Percentiles rank a stretch among this genome's conserved stretches.
phyloP scores from a whole-genome alignment of 2,888 invertebrate genomes.

The Acanthopleura granulata region DNA sequence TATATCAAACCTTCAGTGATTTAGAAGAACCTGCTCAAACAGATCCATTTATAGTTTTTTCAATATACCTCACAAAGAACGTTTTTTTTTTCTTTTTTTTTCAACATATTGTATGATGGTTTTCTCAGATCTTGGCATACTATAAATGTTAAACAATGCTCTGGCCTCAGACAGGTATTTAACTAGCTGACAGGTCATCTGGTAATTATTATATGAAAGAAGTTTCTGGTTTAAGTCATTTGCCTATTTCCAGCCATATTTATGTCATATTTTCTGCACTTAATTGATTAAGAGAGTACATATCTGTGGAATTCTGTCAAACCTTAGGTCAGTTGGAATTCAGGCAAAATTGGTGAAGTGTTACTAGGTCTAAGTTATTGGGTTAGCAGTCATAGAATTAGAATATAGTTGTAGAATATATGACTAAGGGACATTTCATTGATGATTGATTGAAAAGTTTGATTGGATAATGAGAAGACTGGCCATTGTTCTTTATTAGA shows the following conservation, averaged over 20 bases:
- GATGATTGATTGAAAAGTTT: not conserved
- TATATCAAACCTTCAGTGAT: too few species aligned
- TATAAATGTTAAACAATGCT: too few species aligned
- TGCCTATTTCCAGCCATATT: not conserved
- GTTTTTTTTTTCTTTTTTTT: too few species aligned
- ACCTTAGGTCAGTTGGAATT: too few species aligned
- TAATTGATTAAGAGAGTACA: not conserved
- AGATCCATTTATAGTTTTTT: too few species aligned
- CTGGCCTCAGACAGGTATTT: too few species aligned
- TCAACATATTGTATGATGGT: too few species aligned
- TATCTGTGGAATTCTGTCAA: not conserved
- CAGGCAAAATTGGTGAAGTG: too few species aligned
- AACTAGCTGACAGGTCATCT: too few species aligned
- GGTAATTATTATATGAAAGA: not conserved
- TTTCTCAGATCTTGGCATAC: too few species aligned
- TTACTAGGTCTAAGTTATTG: not conserved
- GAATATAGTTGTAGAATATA: slow-evolving; percentile 1
- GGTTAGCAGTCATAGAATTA: not conserved
- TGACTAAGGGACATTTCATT: not conserved
- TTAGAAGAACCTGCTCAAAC: too few species aligned
- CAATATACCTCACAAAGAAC: too few species aligned
- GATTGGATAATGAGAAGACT: not conserved
- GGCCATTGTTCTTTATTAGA: slow-evolving; percentile 9
- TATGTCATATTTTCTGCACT: not conserved
- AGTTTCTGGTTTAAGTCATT: slow-evolving; percentile 1